Conservation (phyloP, 2,888 invertebrate species). For the Cataglyphis albicans region DNA sequence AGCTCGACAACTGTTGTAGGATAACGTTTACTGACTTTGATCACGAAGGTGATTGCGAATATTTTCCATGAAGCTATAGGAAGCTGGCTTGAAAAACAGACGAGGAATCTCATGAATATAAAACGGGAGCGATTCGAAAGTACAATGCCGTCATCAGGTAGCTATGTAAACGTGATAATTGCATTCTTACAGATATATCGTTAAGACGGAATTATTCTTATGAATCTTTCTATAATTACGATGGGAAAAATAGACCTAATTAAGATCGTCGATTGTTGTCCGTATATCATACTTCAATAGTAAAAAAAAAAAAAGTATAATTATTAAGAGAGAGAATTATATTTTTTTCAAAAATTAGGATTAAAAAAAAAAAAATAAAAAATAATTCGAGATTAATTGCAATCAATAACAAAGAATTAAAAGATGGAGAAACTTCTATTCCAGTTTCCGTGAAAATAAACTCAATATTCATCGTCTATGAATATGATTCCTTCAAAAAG, state of each 20-base stretch:
- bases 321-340: neutral
- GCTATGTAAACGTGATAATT: constrained; percentile 22
- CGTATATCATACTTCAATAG: neutral
- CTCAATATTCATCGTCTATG: neutral
- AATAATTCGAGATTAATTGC: neutral
- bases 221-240: neutral
- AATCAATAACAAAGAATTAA: neutral
- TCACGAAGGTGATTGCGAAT: constrained; percentile 26
- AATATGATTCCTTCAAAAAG: neutral
- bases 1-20: neutral
- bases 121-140: constrained; percentile 7
- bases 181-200: neutral
- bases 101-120: constrained; percentile 32
- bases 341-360: neutral
- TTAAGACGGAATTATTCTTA: neutral
- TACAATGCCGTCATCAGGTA: constrained; percentile 16
- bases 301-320: neutral
- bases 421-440: neutral
- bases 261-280: neutral
- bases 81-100: neutral
- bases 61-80: constrained; percentile 1
- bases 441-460: neutral
- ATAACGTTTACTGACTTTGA: constrained; percentile 8
- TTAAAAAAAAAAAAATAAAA: neutral
- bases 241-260: neutral